Evolutionary conservation across 2,113 vertebrate genomes (phyloP).

Genomic region (Acanthochromis polyacanthus): DNA sequence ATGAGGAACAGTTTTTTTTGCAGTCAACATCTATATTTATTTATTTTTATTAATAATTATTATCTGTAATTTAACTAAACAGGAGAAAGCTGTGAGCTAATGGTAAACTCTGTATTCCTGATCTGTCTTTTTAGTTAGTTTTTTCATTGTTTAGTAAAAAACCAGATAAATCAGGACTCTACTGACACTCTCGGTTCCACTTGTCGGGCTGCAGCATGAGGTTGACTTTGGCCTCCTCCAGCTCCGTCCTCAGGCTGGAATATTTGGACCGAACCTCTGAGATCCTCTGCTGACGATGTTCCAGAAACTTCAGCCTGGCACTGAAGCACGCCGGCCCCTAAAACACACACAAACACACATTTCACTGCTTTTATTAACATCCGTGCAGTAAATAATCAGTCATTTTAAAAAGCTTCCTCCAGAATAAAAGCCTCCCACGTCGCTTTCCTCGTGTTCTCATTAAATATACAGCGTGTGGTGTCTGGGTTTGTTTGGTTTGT

Average conservation of each 20-base stretch:
- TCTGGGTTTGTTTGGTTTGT: neutral
- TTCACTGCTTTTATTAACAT: constrained; percentile 17
- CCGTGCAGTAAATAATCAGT: neutral
- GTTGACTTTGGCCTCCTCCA: constrained; percentile 90
- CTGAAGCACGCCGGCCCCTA: constrained; percentile 90
- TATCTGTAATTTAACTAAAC: too few species aligned
- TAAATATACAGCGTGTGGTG: neutral
- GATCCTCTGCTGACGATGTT: constrained; percentile 92
- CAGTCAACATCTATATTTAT: too few species aligned
- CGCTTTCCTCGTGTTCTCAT: neutral
- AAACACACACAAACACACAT: constrained; percentile 35
- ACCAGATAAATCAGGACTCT: neutral
- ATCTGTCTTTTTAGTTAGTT: too few species aligned
- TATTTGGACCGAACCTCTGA: constrained; percentile 90
- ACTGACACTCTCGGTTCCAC: constrained; percentile 94
- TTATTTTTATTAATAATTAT: too few species aligned
- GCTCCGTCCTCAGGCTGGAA: constrained; percentile 90
- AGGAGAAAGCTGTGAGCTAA: too few species aligned
- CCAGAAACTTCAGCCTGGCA: constrained; percentile 92
- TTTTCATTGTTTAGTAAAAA: neutral
- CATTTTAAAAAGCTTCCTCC: neutral
- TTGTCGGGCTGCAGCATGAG: constrained; percentile 91
- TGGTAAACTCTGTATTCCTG: too few species aligned
- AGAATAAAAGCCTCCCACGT: too few species aligned
- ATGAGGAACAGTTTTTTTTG: too few species aligned